A percentile compares a stretch with the other conserved stretches of the same genome.
Evolutionary conservation across 1,140 invertebrate species (phyloP).

Genomic region (Drosophila paulistorum): DNA sequence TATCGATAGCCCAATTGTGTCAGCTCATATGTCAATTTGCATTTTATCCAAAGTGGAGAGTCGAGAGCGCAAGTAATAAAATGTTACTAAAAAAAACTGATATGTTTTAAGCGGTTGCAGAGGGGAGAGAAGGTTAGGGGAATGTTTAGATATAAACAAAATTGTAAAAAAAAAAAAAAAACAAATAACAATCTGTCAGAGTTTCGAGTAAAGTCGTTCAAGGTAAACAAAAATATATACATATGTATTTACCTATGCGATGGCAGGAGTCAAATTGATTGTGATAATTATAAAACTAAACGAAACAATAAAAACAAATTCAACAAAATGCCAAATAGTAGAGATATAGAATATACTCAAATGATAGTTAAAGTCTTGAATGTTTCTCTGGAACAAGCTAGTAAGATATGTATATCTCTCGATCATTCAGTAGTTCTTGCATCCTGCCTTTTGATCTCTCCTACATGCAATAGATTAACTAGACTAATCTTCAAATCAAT

Average conservation of each 20-base stretch:
- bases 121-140: not conserved
- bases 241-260: not conserved
- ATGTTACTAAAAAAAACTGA: slow-evolving; percentile 17
- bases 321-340: not conserved
- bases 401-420: no score
- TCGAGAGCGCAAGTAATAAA: slow-evolving; percentile 43
- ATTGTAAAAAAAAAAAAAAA: not conserved
- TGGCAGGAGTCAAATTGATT: not conserved
- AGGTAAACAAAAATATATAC: not conserved
- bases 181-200: slow-evolving; percentile 1
- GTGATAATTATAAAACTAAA: not conserved
- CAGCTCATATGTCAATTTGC: slow-evolving; percentile 66
- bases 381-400: no score
- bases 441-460: no score
- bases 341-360: no score
- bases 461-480: no score
- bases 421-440: no score
- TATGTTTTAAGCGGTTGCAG: slow-evolving; percentile 15
- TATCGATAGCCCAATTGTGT: slow-evolving; percentile 35
- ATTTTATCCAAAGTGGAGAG: slow-evolving; percentile 24
- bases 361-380: no score
- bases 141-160: not conserved
- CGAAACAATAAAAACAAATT: not conserved
- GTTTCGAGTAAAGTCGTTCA: not conserved
- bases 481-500: no score